These are phyloP conservation scores for Tamandua tetradactyla DNA, from an alignment of 2,797 vertebrate species.

Conservation along the genomic window DNA sequence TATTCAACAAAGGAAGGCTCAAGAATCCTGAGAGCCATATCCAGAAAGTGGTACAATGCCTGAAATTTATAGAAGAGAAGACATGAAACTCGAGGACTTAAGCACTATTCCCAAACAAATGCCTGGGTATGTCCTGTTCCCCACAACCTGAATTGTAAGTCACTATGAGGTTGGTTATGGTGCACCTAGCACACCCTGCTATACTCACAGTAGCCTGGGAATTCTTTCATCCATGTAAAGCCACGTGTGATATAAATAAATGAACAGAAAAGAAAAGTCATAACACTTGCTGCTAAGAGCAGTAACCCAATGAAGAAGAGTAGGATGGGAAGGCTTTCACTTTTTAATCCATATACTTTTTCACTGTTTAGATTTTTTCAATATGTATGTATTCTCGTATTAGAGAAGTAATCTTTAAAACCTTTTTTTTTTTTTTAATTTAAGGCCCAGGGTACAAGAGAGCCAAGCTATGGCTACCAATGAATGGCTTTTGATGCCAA, in stretches of 20 bases:
- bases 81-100: background rate
- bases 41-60: background rate
- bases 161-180: background rate
- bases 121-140: background rate
- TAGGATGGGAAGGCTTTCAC: background rate
- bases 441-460: conserved; percentile 4
- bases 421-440: background rate
- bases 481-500: conserved; percentile 67
- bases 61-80: background rate
- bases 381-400: conserved; percentile 8
- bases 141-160: background rate
- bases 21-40: background rate
- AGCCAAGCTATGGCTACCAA: background rate
- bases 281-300: background rate
- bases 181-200: background rate
- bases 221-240: background rate
- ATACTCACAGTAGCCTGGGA: background rate
- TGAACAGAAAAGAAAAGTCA: background rate
- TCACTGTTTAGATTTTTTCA: conserved; percentile 37
- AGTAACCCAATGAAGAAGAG: background rate
- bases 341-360: background rate
- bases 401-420: conserved; percentile 24
- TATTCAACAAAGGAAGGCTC: background rate
- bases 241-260: background rate
- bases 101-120: background rate